Conservation (phyloP, 2,797 vertebrate genomes). For the Tapera naevia region DNA sequence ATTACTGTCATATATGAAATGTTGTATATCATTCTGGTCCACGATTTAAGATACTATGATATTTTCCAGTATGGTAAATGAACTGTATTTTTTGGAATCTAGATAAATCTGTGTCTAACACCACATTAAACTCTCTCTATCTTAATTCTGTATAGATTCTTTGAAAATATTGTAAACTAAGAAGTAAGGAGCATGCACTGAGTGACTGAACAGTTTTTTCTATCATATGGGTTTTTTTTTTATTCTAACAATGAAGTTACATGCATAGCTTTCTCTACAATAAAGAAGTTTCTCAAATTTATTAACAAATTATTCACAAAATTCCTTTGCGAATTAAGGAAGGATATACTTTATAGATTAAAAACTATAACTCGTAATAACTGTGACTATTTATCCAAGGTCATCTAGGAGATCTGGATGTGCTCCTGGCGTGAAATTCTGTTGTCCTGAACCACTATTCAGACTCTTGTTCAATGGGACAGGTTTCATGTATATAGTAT, state of each 20-base stretch:
- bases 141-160: background rate
- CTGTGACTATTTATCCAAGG: background rate
- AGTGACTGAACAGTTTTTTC: background rate
- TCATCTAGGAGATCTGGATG: background rate
- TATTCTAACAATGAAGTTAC: background rate
- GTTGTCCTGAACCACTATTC: background rate
- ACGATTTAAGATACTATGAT: background rate
- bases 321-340: background rate
- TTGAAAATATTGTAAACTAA: background rate
- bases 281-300: background rate
- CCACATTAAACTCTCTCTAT: background rate
- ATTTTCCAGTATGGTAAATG: background rate
- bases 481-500: background rate
- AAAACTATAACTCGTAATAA: background rate
- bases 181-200: background rate
- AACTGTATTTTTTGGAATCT: background rate
- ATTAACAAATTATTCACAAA: background rate
- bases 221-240: background rate
- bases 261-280: fast-evolving
- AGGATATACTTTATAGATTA: background rate
- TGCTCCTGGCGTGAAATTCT: background rate
- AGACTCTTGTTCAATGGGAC: background rate
- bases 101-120: background rate
- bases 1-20: background rate
- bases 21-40: background rate